These are phyloP conservation scores for Drosophila hamatofila DNA, from an alignment of 2,888 invertebrate genomes.

Conservation along the genomic window DNA sequence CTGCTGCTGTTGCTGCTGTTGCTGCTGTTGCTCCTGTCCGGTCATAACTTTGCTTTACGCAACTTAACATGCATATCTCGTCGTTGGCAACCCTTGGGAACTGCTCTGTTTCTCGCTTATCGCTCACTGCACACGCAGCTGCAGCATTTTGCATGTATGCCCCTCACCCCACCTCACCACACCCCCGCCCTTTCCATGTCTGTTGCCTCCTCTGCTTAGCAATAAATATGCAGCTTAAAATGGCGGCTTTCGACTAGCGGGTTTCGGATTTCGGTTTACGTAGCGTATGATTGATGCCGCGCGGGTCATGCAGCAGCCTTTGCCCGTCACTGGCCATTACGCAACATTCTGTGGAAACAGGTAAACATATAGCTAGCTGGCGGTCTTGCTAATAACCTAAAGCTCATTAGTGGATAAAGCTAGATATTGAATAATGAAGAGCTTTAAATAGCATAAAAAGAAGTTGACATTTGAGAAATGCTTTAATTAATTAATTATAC, in stretches of 20 bases:
- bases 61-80: conserved; percentile 82
- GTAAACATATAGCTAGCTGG: conserved; percentile 14
- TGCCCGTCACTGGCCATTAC: conserved; percentile 47
- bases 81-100: conserved; percentile 61
- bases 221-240: conserved; percentile 80
- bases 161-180: neutral
- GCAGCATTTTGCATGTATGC: conserved; percentile 68
- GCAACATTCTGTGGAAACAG: conserved; percentile 48
- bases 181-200: neutral
- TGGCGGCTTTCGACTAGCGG: conserved; percentile 80
- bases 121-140: conserved; percentile 73
- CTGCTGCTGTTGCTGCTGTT: conserved; percentile 22
- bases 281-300: conserved; percentile 77
- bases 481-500: neutral
- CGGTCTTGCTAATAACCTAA: conserved; percentile 17
- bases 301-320: conserved; percentile 37
- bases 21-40: conserved; percentile 48
- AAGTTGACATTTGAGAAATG: neutral
- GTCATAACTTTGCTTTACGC: conserved; percentile 76
- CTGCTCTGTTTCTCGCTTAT: conserved; percentile 64
- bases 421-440: neutral
- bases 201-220: conserved; percentile 63
- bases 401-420: neutral
- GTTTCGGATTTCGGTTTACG: conserved; percentile 79
- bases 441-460: neutral